phyloP scores from a whole-genome alignment of 2,888 invertebrate genomes.

The Trachelus iudaicus region DNA sequence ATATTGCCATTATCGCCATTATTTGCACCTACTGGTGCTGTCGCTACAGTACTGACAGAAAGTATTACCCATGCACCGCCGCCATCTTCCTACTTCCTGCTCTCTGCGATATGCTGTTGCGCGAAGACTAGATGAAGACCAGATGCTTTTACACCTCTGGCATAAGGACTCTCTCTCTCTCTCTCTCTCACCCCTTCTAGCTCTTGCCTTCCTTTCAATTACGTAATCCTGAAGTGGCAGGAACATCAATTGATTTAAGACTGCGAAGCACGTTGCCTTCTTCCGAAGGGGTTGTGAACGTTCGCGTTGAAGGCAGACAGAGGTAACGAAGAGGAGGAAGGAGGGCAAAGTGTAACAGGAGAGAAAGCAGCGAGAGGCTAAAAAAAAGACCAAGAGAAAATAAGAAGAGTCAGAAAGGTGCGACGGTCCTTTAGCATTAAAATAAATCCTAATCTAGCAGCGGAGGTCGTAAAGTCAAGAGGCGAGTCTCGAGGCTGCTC shows the following conservation, averaged over 20 bases:
- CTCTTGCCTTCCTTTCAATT: conserved; percentile 38
- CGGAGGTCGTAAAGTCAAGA: conserved; percentile 48
- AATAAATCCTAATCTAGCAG: conserved; percentile 56
- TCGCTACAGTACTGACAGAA: too few relatives aligned
- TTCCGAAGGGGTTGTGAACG: conserved; percentile 26
- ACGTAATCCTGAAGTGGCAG: conserved; percentile 31
- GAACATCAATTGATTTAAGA: conserved; percentile 47
- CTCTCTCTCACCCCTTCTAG: conserved; percentile 20
- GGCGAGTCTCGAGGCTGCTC: conserved; percentile 18
- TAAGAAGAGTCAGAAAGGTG: neutral
- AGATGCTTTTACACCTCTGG: conserved; percentile 28
- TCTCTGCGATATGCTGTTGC: neutral
- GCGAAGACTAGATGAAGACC: conserved; percentile 14
- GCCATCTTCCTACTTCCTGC: neutral
- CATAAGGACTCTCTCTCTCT: conserved; percentile 26
- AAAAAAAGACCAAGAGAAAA: conserved; percentile 11
- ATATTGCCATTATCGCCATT: too few relatives aligned
- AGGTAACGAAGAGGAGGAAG: neutral
- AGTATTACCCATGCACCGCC: neutral
- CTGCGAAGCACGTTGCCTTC: conserved; percentile 24
- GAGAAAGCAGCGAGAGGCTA: neutral
- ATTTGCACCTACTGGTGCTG: too few relatives aligned
- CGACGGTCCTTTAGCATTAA: conserved; percentile 49
- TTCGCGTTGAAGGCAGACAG: conserved; percentile 18
- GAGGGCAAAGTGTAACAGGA: neutral